Evolutionary conservation across 2,113 vertebrate genomes (phyloP), one percentile per base, ranked within the genome.

Genomic region (Scytalopus superciliaris): DNA sequence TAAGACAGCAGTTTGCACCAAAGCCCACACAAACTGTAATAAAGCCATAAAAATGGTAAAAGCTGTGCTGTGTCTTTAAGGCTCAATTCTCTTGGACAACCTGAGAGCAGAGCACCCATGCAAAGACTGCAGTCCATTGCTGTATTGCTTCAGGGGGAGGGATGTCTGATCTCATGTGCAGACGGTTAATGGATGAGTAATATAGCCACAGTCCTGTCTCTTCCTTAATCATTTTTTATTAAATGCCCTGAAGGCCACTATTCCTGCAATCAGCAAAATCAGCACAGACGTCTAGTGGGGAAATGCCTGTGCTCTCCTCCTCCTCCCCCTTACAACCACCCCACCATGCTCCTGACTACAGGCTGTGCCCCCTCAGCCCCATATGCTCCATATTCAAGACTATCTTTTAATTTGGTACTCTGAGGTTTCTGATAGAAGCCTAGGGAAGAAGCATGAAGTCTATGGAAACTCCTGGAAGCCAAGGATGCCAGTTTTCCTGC

Each of bases 201-300:
- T 50, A 72, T 2, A 86, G 92, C 63, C 50, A 66, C 68, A 89
- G 72, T 70, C 68, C 64, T 87, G 89, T 89, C 93, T 91, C 84
- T 85, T 89, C 70, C 81, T 70, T 90, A 62, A 91, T 82, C 3
- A 62, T 45, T 78, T 85, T 92, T 95, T 89, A 87, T 91, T 93
- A 93, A 91, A 95, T 68, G 76, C 85, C 94, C 85, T 30, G 37
- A 70, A 93, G 90, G 93, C 68, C 69, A 9, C 42, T 82, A 23
- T 82, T 93, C 60, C 68, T 70, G 50, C 77, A 78, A 42, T 56
- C 72, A 70, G 67, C 42, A 91, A 92, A 91, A 84, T 52, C 81
- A 70, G 63, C 47, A 56, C 47, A 93, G 87, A 49, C 0, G 0
- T 56, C 68, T 72, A n/a, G 64, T 6, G 12, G 31, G 60, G 44